phyloP scores from a whole-genome alignment of 2,888 invertebrate species.

The Bellardia pandia region DNA sequence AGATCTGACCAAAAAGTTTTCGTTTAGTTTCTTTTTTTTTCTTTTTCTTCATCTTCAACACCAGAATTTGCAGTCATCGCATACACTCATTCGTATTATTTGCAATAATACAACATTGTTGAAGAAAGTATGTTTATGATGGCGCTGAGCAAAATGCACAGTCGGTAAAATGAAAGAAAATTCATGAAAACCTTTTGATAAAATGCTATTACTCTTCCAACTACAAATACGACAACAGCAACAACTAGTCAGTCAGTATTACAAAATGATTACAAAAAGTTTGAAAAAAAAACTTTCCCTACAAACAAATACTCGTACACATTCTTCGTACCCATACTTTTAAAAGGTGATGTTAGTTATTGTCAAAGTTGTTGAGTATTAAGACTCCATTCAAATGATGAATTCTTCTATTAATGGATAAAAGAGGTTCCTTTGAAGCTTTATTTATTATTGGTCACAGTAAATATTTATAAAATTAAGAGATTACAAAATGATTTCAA shows the following conservation, averaged over 20 bases:
- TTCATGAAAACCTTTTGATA: slow-evolving; percentile 54
- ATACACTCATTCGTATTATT: slow-evolving; percentile 47
- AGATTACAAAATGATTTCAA: not conserved
- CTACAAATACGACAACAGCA: slow-evolving; percentile 14
- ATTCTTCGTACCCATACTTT: slow-evolving; percentile 27
- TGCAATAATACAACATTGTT: slow-evolving; percentile 61
- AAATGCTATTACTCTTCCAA: slow-evolving; percentile 40
- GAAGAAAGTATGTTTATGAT: slow-evolving; percentile 47
- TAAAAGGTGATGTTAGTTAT: slow-evolving; percentile 54
- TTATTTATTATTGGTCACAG: no score
- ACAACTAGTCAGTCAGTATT: not conserved
- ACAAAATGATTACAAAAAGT: slow-evolving; percentile 46
- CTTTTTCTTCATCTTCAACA: slow-evolving; percentile 48
- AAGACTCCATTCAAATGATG: slow-evolving; percentile 7
- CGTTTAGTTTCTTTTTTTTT: slow-evolving; percentile 22
- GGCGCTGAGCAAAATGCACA: slow-evolving; percentile 50
- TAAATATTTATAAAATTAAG: not conserved
- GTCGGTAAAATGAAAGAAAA: slow-evolving; percentile 33
- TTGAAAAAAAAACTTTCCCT: slow-evolving; percentile 53
- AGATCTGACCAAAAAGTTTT: slow-evolving; percentile 81
- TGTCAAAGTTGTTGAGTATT: slow-evolving; percentile 27
- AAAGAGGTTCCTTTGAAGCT: not conserved
- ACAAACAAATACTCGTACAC: slow-evolving; percentile 41
- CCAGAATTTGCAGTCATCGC: slow-evolving; percentile 75
- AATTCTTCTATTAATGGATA: not conserved